Evolutionary conservation across 53 echinoderm and acorn worm species (phyloP), one percentile per base, ranked within the genome.

Genomic region (Crossaster papposus): DNA sequence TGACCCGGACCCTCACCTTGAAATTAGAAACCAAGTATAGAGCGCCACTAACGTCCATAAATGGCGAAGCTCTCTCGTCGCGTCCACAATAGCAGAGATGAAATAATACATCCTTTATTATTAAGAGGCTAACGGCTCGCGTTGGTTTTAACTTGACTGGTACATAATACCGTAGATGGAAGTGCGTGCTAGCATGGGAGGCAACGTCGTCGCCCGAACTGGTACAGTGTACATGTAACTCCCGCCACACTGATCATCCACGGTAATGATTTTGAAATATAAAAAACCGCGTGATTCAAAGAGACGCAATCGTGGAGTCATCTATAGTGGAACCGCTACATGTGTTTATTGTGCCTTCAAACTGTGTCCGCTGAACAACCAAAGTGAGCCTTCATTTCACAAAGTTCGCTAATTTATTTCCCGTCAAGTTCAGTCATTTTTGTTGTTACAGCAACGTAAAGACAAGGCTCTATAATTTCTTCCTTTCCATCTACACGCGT

Each of bases 401-500:
- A 2, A 18, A 58, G 2, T 14, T 58, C 58, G 22, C 22, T 58
- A 0, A 58, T 14, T 58, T 20, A 58, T 8, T 68, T 68, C 28
- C 10, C 24, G 28, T 68, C 68, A 68, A 44, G 5, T 44, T 44
- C 3, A 23, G 62, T 62, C 62, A 6, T 26, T 23, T 68, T 65
- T 68, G 26, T 68, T 28, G 17, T 23, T 24, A 7, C n/a, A 28
- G 68, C 1, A 20, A 68, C 68, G 28, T 26, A 68, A 68, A 26
- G 68, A 68, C n/a, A 79, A 13, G 29, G 30, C 29, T n/a, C 54
- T 81, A 63, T 64, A 11, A 63, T 81, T 81, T 81, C 54, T 64
- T 22, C 64, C n/a, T n/a, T 15, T 64, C 17, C 64, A 18, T 53
- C 81, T 64, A 32, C n/a, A 36, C 64, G 31, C 65, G 64, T 23